Base-by-base conservation (phyloP, 2,797 vertebrate species). In the Siniperca obscura region DNA sequence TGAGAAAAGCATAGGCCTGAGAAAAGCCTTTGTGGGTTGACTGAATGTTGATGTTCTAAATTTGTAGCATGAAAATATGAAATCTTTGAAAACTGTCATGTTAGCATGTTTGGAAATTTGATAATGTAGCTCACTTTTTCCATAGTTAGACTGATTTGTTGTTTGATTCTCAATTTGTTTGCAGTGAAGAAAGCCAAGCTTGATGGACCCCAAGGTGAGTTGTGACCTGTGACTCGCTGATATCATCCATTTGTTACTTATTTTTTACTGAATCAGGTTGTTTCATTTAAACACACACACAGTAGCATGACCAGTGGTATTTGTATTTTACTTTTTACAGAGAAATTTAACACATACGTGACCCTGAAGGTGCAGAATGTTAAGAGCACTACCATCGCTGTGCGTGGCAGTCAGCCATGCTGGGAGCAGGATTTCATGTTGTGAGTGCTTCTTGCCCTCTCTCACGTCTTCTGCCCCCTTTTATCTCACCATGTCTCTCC, bases 401-500 rank as follows among this genome's bases (percentile, higher is more conserved):
- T 99, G 89, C 96, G 98, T 1, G 98, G 98, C 87, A 97, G 95
- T 94, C 96, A 98, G 95, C 98, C 98, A 64, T 97, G 97, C 93
- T 99, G 98, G 98, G 98, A 99, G 90, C 98, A 99, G 92, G 98
- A 99, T 90, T 99, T 99, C 92, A 99, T 99, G 98, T 99, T 99
- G 98, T 99, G 91, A 99, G 98, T 97, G 75, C n/a, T 57, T 42
- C 74, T 78, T n/a, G 61, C 60, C 30, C 59, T 64, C 40, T 81
- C 22, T 46, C 30, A 27, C 34, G 10, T 66, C 59, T 74, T 66
- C 34, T 55, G 16, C 38, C 14, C n/a, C 22, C 30, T 61, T 70
- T 59, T 25, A 4, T 78, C 38, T 69, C 66, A 34, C 22, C 50
- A 75, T 11, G 17, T 30, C 65, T 55, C 59, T 16, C 22, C 55